Base-by-base conservation (phyloP, 2,888 invertebrate species). In the Tinea semifulvella region DNA sequence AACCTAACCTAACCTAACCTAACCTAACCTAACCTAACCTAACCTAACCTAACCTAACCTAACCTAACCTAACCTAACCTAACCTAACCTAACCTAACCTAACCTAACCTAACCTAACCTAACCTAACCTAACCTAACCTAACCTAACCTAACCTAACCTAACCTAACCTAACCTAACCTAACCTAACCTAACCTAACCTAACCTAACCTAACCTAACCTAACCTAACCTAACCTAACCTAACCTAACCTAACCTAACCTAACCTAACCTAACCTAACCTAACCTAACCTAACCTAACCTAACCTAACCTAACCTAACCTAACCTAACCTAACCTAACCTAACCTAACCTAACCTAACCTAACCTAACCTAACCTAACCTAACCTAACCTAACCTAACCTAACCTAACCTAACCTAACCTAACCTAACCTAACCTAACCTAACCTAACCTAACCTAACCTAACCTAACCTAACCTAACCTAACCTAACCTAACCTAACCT, bases 401-500 rank as follows among this genome's bases (percentile, higher is more conserved):
- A 42, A 42, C 43, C 43, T 42, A 42, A 42, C 43, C 43, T 43
- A 43, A 22, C 22, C 22, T 22, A 22, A 22, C 22, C 22, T 22
- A 22, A 22, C 22, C 22, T 22, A 22, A 22, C 22, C 22, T 42
- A 42, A 42, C 43, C 43, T 42, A 42, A 42, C 43, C 43, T 42
- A 42, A 42, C 43, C 43, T 42, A 22, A 22, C n/a, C n/a, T n/a
- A n/a, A n/a, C n/a, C n/a, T n/a, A 22, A 22, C 22, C 22, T 43
- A 43, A 43, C 43, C 43, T 43, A 43, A 43, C 43, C 43, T 43
- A 43, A 43, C 43, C 43, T 42, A 42, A 42, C 43, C 43, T 42
- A 42, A 42, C 22, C 6, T 44, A 25, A 22, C 38, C 38, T 38
- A 38, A 38, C 38, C n/a, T 26, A 36, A 39, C 26, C 45, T 22